Evolutionary conservation across 2,888 invertebrate genomes (phyloP).

Genomic region (Trachelus troglodyta): DNA sequence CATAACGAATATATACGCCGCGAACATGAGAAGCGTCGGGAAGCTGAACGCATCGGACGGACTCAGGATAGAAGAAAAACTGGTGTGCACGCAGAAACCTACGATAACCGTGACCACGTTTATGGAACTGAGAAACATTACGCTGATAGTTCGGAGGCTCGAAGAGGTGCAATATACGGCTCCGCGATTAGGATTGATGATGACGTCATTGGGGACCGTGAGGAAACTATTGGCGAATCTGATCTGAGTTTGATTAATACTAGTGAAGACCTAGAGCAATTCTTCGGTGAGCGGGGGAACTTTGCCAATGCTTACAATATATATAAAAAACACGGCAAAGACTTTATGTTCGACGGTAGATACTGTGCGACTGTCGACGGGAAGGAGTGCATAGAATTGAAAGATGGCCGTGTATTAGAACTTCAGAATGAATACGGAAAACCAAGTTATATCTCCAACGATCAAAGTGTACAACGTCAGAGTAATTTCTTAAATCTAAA

Average conservation of each 20-base stretch:
- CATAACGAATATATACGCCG: neutral
- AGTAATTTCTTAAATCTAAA: slow-evolving; percentile 39
- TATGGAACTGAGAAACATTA: slow-evolving; percentile 47
- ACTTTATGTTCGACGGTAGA: slow-evolving; percentile 50
- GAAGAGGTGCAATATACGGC: slow-evolving; percentile 16
- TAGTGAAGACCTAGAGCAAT: slow-evolving; percentile 26
- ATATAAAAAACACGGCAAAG: slow-evolving; percentile 39
- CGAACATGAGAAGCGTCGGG: slow-evolving; percentile 34
- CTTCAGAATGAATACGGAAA: slow-evolving; percentile 47
- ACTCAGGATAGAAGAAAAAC: slow-evolving; percentile 26
- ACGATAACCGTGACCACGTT: slow-evolving; percentile 31
- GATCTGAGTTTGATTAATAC: slow-evolving; percentile 34
- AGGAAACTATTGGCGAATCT: slow-evolving; percentile 39
- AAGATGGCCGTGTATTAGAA: slow-evolving; percentile 49
- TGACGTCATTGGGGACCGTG: slow-evolving; percentile 48
- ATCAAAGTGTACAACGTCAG: slow-evolving; percentile 23
- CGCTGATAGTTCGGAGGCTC: slow-evolving; percentile 20
- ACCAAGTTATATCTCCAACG: slow-evolving; percentile 33
- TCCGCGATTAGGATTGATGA: slow-evolving; percentile 19
- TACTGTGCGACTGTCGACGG: slow-evolving; percentile 42
- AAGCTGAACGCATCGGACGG: slow-evolving; percentile 26
- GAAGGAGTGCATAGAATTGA: slow-evolving; percentile 51
- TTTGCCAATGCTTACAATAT: slow-evolving; percentile 40
- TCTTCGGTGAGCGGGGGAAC: slow-evolving; percentile 44
- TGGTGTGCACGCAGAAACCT: slow-evolving; percentile 23